Evolutionary conservation across 1,140 invertebrate genomes (phyloP).

Genomic region (Drosophila persimilis): DNA sequence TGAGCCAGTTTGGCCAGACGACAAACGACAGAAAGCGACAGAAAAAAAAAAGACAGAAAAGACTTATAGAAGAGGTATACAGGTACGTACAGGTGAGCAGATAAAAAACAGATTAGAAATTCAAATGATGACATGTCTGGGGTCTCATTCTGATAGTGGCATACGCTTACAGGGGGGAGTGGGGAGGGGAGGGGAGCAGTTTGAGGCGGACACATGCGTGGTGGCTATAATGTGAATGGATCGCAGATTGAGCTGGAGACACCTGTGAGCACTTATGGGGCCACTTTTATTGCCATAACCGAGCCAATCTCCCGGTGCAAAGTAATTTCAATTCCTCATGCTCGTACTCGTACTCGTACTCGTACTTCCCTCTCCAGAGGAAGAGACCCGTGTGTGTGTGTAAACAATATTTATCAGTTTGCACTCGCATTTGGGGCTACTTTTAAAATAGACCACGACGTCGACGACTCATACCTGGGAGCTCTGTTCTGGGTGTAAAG

Average conservation of each 20-base stretch:
- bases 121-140: slow-evolving; percentile 68
- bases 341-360: slow-evolving; percentile 19
- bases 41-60: slow-evolving; percentile 19
- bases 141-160: slow-evolving; percentile 42
- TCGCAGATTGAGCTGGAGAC: slow-evolving; percentile 39
- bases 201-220: slow-evolving; percentile 26
- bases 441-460: slow-evolving; percentile 52
- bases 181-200: not conserved
- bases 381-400: slow-evolving; percentile 9
- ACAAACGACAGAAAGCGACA: slow-evolving; percentile 7
- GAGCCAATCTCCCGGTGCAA: slow-evolving; percentile 52
- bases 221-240: slow-evolving; percentile 48
- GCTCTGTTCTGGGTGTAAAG: slow-evolving; percentile 34
- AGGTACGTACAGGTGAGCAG: slow-evolving; percentile 32
- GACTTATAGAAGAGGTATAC: slow-evolving; percentile 29
- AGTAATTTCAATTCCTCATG: slow-evolving; percentile 57
- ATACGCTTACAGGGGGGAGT: slow-evolving; percentile 11
- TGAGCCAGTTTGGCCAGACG: slow-evolving; percentile 71
- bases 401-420: slow-evolving; percentile 74
- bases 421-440: slow-evolving; percentile 27
- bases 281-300: slow-evolving; percentile 13
- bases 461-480: slow-evolving; percentile 5
- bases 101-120: slow-evolving; percentile 81
- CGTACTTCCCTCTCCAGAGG: slow-evolving; percentile 20
- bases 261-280: slow-evolving; percentile 53